A percentile compares a stretch with the other conserved stretches of the same genome.
Evolutionary conservation across 2,113 vertebrate genomes (phyloP).

Genomic region (Oreocharis arfaki): DNA sequence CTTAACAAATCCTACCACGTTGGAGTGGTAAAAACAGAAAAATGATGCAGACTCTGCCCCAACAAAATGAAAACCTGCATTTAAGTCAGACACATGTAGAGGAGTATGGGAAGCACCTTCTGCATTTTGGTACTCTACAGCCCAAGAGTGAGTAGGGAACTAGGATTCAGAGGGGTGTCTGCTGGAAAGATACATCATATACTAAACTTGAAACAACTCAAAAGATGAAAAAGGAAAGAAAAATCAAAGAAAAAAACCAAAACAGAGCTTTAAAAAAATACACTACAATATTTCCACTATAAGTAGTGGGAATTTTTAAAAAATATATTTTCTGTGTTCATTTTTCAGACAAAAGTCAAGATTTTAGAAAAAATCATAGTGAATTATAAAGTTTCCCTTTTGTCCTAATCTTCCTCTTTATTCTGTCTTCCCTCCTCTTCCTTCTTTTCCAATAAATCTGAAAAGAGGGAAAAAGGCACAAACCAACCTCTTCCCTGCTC

Average conservation of each 20-base stretch:
- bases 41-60: not conserved
- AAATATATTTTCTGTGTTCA: fast-evolving
- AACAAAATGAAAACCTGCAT: not conserved
- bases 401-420: not conserved
- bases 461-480: not conserved
- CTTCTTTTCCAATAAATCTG: not conserved
- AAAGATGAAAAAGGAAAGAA: not conserved
- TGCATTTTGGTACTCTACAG: not conserved
- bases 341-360: not conserved
- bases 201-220: not conserved
- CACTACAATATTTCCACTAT: not conserved
- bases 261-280: not conserved
- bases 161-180: not conserved
- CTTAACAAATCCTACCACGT: fast-evolving
- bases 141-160: not conserved
- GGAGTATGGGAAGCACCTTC: not conserved
- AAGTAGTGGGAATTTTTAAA: fast-evolving
- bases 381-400: not conserved
- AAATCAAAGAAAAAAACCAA: not conserved
- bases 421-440: not conserved
- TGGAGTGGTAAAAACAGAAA: not conserved
- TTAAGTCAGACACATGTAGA: not conserved
- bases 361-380: not conserved
- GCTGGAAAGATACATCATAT: not conserved
- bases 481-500: not conserved